These are phyloP conservation scores for Torymus auratus DNA, from an alignment of 2,888 invertebrate genomes.

Conservation along the genomic window DNA sequence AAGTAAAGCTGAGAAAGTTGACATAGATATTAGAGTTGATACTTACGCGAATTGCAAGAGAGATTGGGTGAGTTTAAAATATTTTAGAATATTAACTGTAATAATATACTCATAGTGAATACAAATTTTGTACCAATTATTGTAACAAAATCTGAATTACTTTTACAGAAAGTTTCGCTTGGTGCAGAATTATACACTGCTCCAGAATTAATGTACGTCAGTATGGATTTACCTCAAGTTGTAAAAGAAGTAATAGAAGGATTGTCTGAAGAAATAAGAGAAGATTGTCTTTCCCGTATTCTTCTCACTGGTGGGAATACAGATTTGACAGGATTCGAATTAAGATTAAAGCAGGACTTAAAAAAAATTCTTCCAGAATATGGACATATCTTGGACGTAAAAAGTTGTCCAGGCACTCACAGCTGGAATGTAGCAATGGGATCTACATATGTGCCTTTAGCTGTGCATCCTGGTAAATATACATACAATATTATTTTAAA, in stretches of 20 bases:
- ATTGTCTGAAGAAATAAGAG: conserved; percentile 70
- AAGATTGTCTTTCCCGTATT: conserved; percentile 75
- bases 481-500: background rate
- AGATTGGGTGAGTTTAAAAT: conserved; percentile 68
- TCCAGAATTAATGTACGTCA: conserved; percentile 76
- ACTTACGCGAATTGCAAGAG: conserved; percentile 72
- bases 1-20: conserved; percentile 66
- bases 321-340: conserved; percentile 74
- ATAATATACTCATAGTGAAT: background rate
- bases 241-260: conserved; percentile 74
- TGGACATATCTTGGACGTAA: conserved; percentile 73
- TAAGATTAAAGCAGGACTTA: conserved; percentile 74
- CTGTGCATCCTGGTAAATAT: conserved; percentile 72
- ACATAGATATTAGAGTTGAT: conserved; percentile 72
- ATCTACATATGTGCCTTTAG: conserved; percentile 74
- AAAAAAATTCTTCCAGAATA: conserved; percentile 73
- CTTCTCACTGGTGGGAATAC: conserved; percentile 76
- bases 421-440: conserved; percentile 77
- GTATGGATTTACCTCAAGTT: conserved; percentile 73
- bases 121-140: background rate
- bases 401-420: conserved; percentile 73
- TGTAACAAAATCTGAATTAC: conserved; percentile 20
- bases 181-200: conserved; percentile 75
- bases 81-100: background rate
- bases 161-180: conserved; percentile 72